Conservation (phyloP, 2,797 vertebrate genomes). For the Varecia variegata region DNA sequence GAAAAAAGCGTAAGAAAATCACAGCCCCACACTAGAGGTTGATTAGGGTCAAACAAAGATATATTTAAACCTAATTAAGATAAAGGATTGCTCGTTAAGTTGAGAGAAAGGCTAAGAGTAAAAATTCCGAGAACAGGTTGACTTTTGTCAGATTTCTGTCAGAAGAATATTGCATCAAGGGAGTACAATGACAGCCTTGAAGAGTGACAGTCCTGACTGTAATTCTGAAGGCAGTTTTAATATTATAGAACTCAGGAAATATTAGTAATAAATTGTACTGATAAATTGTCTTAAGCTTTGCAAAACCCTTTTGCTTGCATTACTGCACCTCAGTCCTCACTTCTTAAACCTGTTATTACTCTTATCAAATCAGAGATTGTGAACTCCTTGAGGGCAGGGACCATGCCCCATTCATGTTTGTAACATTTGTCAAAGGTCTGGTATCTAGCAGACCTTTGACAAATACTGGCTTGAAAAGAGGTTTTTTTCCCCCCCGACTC, state of each 20-base stretch:
- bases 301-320: neutral
- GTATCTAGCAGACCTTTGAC: neutral
- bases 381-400: neutral
- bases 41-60: constrained; percentile 65
- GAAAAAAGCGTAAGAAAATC: constrained; percentile 50
- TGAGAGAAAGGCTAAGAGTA: constrained; percentile 43
- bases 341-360: neutral
- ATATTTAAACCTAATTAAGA: constrained; percentile 76
- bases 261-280: neutral
- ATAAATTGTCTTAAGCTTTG: constrained; percentile 9
- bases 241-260: constrained; percentile 6
- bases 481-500: neutral
- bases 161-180: constrained; percentile 30
- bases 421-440: neutral
- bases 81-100: constrained; percentile 47
- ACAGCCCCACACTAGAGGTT: constrained; percentile 56
- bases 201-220: neutral
- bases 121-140: constrained; percentile 37
- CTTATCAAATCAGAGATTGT: neutral
- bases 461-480: neutral
- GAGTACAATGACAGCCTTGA: neutral
- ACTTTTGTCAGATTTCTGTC: constrained; percentile 64
- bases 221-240: constrained; percentile 28
- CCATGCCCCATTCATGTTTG: neutral
- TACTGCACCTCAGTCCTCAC: neutral